Conservation (phyloP, 2,113 vertebrate species). For the Nothobranchius furzeri region DNA sequence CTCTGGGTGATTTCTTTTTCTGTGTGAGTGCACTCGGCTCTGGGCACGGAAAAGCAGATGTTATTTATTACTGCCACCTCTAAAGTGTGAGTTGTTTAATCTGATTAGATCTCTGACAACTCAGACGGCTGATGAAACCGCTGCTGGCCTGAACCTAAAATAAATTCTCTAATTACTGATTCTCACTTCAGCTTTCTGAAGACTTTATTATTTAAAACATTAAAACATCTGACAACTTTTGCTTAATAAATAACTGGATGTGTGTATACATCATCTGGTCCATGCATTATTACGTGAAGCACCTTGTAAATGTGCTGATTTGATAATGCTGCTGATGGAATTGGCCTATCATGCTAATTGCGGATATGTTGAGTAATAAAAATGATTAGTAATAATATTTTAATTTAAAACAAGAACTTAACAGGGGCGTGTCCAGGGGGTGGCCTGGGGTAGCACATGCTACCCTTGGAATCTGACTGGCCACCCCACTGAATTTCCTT, state of each 20-base stretch:
- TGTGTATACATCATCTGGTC: too few species aligned
- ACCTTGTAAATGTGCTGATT: too few species aligned
- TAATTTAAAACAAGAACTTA: too few species aligned
- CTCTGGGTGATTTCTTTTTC: neutral
- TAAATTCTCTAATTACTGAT: neutral
- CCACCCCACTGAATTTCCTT: too few species aligned
- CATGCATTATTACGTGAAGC: too few species aligned
- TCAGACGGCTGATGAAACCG: neutral
- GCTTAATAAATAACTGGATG: neutral
- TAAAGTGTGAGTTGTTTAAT: constrained; percentile 19
- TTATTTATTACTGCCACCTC: constrained; percentile 4
- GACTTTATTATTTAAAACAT: constrained; percentile 6
- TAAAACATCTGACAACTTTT: neutral
- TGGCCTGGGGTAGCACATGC: too few species aligned
- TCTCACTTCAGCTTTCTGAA: neutral
- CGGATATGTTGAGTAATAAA: too few species aligned
- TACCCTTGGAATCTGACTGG: too few species aligned
- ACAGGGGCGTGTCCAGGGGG: too few species aligned
- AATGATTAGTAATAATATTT: too few species aligned
- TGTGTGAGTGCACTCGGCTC: neutral
- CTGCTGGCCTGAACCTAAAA: neutral
- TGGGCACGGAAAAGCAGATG: constrained; percentile 2
- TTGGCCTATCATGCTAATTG: too few species aligned
- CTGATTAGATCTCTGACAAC: neutral
- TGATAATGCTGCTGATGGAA: too few species aligned